Percentiles rank a stretch among this genome's conserved stretches.
phyloP scores from a whole-genome alignment of 2,797 vertebrate genomes.

The Hydrolagus colliei region DNA sequence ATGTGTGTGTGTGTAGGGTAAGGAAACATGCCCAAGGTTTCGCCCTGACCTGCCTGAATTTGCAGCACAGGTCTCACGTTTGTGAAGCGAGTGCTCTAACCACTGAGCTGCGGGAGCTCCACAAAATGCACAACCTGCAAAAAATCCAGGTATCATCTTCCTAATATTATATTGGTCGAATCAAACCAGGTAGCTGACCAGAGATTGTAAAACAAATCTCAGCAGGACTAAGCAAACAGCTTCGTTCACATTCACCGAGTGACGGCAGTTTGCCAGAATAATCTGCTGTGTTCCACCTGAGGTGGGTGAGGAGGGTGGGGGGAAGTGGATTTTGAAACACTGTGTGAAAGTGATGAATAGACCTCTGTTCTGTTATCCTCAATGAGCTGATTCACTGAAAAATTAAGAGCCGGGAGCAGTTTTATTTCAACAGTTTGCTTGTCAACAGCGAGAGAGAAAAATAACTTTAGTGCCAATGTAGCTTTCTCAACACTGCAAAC shows the following conservation, averaged over 20 bases:
- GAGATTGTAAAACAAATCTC: neutral
- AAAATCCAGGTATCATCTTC: neutral
- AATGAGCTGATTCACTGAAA: slow-evolving; percentile 20
- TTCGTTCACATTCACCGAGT: neutral
- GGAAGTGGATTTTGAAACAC: slow-evolving; percentile 20
- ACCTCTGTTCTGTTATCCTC: slow-evolving; percentile 12
- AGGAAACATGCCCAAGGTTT: too few relatives aligned
- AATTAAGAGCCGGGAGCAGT: slow-evolving; percentile 22
- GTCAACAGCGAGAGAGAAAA: neutral
- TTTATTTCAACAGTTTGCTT: slow-evolving; percentile 24
- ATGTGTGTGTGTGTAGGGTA: too few relatives aligned
- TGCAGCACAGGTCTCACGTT: neutral
- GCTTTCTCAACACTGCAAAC: neutral
- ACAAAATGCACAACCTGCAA: neutral
- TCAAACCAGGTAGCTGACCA: neutral
- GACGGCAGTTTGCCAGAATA: neutral
- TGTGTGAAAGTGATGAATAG: slow-evolving; percentile 21
- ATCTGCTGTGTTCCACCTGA: neutral
- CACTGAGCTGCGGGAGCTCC: too few relatives aligned
- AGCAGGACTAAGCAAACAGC: neutral
- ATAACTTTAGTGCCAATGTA: slow-evolving; percentile 15
- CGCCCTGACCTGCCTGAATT: neutral
- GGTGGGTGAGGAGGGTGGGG: neutral
- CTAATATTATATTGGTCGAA: neutral
- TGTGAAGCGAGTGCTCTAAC: neutral